Percentiles rank a stretch among this genome's conserved stretches.
phyloP scores from a whole-genome alignment of 2,888 invertebrate genomes.

The Pristionchus japonicus region DNA sequence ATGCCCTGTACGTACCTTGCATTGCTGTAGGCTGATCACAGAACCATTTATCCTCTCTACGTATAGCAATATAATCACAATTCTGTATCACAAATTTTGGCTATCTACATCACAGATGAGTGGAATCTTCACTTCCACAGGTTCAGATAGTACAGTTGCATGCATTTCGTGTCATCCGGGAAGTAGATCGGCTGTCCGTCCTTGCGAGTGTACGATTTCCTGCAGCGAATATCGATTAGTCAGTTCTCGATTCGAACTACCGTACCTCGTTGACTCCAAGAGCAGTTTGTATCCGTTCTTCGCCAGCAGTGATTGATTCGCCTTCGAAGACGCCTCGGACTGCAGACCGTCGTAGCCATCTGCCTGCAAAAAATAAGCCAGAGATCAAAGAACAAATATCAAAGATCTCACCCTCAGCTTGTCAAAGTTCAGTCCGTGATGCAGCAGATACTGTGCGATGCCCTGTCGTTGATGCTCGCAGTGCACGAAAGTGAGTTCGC shows the following conservation, averaged over 20 bases:
- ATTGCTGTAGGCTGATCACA: neutral
- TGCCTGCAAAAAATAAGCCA: neutral
- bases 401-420: neutral
- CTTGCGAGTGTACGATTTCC: conserved; percentile 9
- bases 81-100: neutral
- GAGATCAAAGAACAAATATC: neutral
- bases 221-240: neutral
- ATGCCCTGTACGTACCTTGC: too few species aligned
- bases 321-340: conserved; percentile 22
- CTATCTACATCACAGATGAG: neutral
- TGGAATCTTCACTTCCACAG: neutral
- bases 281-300: conserved; percentile 19
- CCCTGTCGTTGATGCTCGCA: conserved; percentile 30
- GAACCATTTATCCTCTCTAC: neutral
- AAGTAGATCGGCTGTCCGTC: neutral
- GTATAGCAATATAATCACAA: neutral
- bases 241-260: neutral
- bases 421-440: conserved; percentile 16
- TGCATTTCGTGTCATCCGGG: neutral
- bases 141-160: neutral
- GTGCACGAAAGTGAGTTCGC: conserved; percentile 36
- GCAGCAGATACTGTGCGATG: conserved; percentile 28
- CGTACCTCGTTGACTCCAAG: conserved; percentile 9
- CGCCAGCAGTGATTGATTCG: conserved; percentile 1
- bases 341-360: neutral